phyloP scores from a whole-genome alignment of 2,797 vertebrate genomes.

The Falco rusticolus region DNA sequence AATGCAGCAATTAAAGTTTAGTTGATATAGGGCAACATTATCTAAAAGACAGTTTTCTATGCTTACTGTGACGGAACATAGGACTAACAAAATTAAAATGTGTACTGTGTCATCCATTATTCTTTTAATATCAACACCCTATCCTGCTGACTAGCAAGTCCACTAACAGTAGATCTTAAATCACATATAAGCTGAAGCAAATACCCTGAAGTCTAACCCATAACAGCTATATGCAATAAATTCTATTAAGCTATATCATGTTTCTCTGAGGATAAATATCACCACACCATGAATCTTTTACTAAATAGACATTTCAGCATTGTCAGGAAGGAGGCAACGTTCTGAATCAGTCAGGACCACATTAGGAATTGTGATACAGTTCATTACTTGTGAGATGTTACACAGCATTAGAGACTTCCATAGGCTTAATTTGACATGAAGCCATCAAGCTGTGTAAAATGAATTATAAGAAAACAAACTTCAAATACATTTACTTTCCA shows the following conservation, averaged over 20 bases:
- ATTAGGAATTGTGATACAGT: constrained; percentile 60
- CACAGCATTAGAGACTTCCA: background rate
- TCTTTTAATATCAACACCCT: constrained; percentile 2
- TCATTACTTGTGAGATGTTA: constrained; percentile 15
- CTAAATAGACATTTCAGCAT: constrained; percentile 61
- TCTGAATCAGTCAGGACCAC: constrained; percentile 19
- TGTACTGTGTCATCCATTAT: background rate
- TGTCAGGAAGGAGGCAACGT: constrained; percentile 31
- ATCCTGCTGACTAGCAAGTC: background rate
- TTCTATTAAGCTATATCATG: constrained; percentile 50
- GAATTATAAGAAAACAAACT: constrained; percentile 16
- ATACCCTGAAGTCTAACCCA: constrained; percentile 35
- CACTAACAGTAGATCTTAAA: constrained; percentile 28
- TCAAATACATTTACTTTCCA: background rate
- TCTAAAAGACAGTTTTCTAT: constrained; percentile 14
- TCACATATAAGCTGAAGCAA: constrained; percentile 36
- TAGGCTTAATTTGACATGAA: constrained; percentile 49
- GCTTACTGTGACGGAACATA: constrained; percentile 24
- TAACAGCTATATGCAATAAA: constrained; percentile 23
- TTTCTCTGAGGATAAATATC: constrained; percentile 59
- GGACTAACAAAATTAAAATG: constrained; percentile 35
- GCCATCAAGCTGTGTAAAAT: constrained; percentile 12
- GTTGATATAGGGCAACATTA: background rate
- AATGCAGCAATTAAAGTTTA: constrained; percentile 38
- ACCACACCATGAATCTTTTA: constrained; percentile 37